Conservation (phyloP, 2,888 invertebrate species). For the Euclidia mi region DNA sequence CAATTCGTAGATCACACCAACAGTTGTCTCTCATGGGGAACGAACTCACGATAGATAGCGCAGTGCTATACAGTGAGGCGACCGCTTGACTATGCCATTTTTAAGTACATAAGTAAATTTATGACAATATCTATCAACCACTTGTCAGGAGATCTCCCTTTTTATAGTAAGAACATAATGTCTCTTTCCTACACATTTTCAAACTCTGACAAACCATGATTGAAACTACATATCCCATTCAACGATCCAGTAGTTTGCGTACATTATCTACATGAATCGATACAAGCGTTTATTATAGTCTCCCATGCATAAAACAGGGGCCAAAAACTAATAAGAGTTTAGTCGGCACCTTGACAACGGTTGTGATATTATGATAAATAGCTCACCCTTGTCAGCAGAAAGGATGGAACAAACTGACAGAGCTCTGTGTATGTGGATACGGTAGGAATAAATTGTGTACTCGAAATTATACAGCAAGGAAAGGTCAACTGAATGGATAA, state of each 20-base stretch:
- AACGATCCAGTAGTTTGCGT: conserved; percentile 17
- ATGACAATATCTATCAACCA: too few relatives aligned
- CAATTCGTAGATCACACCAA: too few relatives aligned
- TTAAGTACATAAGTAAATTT: too few relatives aligned
- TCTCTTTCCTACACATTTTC: too few relatives aligned
- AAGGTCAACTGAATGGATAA: too few relatives aligned
- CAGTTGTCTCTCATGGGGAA: too few relatives aligned
- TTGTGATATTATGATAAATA: conserved; percentile 87
- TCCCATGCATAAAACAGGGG: conserved; percentile 84
- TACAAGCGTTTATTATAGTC: conserved; percentile 66
- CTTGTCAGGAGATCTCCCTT: too few relatives aligned
- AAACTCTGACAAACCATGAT: conserved; percentile 4
- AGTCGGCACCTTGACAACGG: conserved; percentile 73
- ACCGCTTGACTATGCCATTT: too few relatives aligned
- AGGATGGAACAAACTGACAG: conserved; percentile 32
- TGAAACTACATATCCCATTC: conserved; percentile 2
- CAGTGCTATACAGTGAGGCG: too few relatives aligned
- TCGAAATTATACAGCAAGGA: too few relatives aligned
- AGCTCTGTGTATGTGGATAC: conserved; percentile 26
- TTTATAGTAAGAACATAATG: too few relatives aligned
- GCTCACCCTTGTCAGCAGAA: conserved; percentile 79
- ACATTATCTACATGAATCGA: conserved; percentile 58
- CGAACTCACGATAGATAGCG: too few relatives aligned
- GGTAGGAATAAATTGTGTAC: conserved; percentile 11
- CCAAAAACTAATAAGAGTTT: conserved; percentile 81